These are phyloP conservation scores for Mythimna loreyi DNA, from an alignment of 2,888 invertebrate genomes.

Conservation along the genomic window DNA sequence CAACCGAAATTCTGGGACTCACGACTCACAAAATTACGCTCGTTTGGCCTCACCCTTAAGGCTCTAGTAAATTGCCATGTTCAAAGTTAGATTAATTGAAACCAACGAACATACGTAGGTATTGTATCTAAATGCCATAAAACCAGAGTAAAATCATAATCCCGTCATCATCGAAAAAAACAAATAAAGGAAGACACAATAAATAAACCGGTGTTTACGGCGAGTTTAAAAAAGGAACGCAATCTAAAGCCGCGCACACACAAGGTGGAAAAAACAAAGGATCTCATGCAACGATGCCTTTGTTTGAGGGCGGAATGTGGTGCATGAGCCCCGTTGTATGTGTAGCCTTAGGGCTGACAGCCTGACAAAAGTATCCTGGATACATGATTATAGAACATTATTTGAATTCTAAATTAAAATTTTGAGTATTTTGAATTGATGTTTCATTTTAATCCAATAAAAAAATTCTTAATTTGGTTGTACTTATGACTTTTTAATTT, in stretches of 20 bases:
- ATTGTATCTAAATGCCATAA: neutral
- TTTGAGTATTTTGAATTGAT: neutral
- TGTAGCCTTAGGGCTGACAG: slow-evolving; percentile 43
- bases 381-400: neutral
- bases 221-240: slow-evolving; percentile 49
- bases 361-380: slow-evolving; percentile 13
- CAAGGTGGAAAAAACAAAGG: slow-evolving; percentile 49
- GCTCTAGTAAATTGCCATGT: too few species aligned
- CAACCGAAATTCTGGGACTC: too few species aligned
- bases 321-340: slow-evolving; percentile 63
- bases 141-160: neutral
- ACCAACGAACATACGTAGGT: too few species aligned
- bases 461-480: too few species aligned
- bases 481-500: too few species aligned
- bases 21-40: too few species aligned
- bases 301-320: slow-evolving; percentile 73
- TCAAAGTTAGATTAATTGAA: too few species aligned
- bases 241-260: slow-evolving; percentile 49
- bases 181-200: slow-evolving; percentile 41
- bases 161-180: slow-evolving; percentile 40
- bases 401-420: neutral
- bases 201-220: slow-evolving; percentile 40
- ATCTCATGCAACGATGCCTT: slow-evolving; percentile 67
- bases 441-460: too few species aligned
- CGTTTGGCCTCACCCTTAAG: too few species aligned